Evolutionary conservation across 1,140 invertebrate species (phyloP).

Genomic region (Hyles vespertilio): DNA sequence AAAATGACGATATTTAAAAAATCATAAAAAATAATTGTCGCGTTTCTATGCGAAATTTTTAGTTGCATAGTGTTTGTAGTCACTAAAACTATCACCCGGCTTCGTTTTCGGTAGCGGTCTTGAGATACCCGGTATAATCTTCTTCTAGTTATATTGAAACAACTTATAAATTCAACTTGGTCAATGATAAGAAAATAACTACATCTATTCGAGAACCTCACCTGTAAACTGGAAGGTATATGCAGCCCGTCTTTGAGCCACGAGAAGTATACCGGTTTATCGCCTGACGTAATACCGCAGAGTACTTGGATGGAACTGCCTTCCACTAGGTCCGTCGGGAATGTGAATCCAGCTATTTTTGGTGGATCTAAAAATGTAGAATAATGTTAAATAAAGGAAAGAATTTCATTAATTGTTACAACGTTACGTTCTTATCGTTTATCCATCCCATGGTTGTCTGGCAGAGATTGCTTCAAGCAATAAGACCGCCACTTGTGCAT

Average conservation of each 20-base stretch:
- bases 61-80: too few species aligned
- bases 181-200: background rate
- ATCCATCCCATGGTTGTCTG: too few species aligned
- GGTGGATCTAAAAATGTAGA: conserved; percentile 77
- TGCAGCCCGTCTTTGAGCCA: conserved; percentile 91
- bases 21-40: too few species aligned
- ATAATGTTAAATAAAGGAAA: background rate
- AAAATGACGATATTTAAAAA: too few species aligned
- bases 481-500: too few species aligned
- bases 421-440: too few species aligned
- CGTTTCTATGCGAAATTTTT: too few species aligned
- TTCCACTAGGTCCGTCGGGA: conserved; percentile 88
- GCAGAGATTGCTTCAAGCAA: too few species aligned
- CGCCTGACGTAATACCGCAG: conserved; percentile 93
- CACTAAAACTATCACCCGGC: too few species aligned
- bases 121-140: too few species aligned
- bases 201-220: conserved; percentile 38
- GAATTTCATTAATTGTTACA: too few species aligned
- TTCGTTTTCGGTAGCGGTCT: too few species aligned
- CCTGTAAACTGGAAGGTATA: conserved; percentile 80
- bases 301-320: conserved; percentile 92
- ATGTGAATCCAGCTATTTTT: conserved; percentile 87
- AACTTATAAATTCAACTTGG: background rate
- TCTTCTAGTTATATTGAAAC: background rate
- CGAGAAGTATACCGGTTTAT: conserved; percentile 90